Base-by-base conservation (phyloP, 1,140 invertebrate species). In the Metopolophium dirhodum region DNA sequence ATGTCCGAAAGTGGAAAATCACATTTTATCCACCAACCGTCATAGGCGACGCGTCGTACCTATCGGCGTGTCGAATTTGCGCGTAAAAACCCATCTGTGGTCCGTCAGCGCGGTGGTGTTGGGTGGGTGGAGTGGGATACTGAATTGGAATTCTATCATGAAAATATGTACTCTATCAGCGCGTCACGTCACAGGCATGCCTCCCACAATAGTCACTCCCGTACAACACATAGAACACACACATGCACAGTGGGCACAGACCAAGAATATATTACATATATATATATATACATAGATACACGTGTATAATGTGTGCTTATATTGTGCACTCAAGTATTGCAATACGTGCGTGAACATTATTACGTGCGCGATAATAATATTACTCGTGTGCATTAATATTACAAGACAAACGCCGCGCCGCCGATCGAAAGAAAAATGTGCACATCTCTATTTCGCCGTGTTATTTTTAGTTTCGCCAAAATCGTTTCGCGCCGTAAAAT, bases 291-390 rank as follows among this genome's bases (percentile, higher is more conserved):
- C 11, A 49, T 37, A 37, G 37, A 49, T 49, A 49, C 11, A 49
- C 1, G 14, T 61, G 57, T 61, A 30, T 61, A 49, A 61, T 30
- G 11, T 61, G 26, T 61, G 11, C 3, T 47, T 47, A 47, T n/a
- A 4, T n/a, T n/a, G n/a, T n/a, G 30, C n/a, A n/a, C 30, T 14
- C 61, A 4, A 68, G 30, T 68, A n/a, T 20, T 54, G 51, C 61
- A 68, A 68, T 68, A 68, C 61, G 61, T 68, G 61, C 61, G 61
- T n/a, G 30, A 68, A 68, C 61, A 68, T 68, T 68, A 68, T n/a
- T 68, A 68, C 30, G 30, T 68, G 61, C 61, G 61, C 61, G 18
- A 68, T 68, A n/a, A n/a, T n/a, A n/a, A n/a, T 68, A 37, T 37
- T 2, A n/a, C 30, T 68, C 30, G 30, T n/a, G 30, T 18, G 30